phyloP scores from a whole-genome alignment of 2,797 vertebrate genomes.

The Gymnoscopelus microlampas region DNA sequence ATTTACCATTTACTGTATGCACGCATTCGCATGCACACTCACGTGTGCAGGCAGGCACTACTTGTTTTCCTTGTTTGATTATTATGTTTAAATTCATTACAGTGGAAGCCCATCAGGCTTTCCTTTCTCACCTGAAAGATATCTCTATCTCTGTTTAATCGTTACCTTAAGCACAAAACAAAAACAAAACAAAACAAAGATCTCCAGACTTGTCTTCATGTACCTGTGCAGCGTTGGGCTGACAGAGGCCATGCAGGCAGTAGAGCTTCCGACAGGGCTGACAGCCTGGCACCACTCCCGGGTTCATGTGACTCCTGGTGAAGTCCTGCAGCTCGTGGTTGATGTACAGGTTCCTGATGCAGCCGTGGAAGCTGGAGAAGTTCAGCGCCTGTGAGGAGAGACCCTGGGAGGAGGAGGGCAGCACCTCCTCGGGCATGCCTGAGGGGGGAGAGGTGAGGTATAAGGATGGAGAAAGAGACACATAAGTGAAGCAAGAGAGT shows the following conservation, averaged over 20 bases:
- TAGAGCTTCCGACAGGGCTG: conserved; percentile 91
- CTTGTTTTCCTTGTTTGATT: no score
- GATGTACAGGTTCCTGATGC: conserved; percentile 97
- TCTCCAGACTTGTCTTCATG: background rate
- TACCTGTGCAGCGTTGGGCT: conserved; percentile 81
- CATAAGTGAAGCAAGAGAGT: background rate
- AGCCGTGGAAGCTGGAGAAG: conserved; percentile 93
- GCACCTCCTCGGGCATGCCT: conserved; percentile 73
- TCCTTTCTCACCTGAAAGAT: no score
- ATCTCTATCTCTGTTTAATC: no score
- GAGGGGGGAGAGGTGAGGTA: background rate
- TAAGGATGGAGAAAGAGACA: background rate
- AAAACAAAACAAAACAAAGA: background rate
- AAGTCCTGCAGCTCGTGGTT: conserved; percentile 98
- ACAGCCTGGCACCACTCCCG: conserved; percentile 93
- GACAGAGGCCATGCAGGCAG: conserved; percentile 93
- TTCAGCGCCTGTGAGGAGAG: conserved; percentile 90
- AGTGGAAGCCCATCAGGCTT: no score
- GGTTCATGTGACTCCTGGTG: conserved; percentile 93
- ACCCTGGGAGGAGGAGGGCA: conserved; percentile 62
- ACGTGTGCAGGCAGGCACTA: no score
- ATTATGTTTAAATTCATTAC: no score
- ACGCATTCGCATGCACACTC: no score
- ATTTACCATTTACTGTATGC: no score
- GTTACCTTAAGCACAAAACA: no score